phyloP scores from a whole-genome alignment of 1,140 invertebrate genomes.

The Pararge aegeria region DNA sequence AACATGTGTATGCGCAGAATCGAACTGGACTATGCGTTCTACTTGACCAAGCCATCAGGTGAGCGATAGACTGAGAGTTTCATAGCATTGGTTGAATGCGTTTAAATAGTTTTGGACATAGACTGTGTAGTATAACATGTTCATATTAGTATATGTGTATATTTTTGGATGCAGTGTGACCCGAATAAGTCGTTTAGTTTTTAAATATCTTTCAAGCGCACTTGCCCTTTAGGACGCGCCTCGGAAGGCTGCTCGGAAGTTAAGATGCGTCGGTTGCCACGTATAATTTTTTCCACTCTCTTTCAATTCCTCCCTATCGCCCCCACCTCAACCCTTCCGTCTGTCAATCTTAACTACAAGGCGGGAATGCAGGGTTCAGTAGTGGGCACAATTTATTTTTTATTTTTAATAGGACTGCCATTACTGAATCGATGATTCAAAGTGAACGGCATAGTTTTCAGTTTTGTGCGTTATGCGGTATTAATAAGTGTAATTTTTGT shows the following conservation, averaged over 20 bases:
- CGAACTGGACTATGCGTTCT: too few species aligned
- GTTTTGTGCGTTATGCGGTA: constrained; percentile 37
- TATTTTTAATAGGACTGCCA: constrained; percentile 67
- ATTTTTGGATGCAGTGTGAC: too few species aligned
- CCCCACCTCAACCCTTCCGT: constrained; percentile 66
- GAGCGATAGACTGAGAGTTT: too few species aligned
- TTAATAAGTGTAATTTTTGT: constrained; percentile 38
- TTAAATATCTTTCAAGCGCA: constrained; percentile 34
- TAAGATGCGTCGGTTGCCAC: constrained; percentile 75
- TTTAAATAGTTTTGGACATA: too few species aligned
- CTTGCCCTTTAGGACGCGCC: constrained; percentile 42
- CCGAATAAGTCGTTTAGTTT: neutral
- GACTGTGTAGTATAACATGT: too few species aligned
- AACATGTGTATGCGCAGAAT: too few species aligned
- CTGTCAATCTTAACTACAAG: constrained; percentile 78
- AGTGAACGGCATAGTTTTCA: constrained; percentile 36
- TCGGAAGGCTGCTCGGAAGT: constrained; percentile 63
- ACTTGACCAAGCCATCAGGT: too few species aligned
- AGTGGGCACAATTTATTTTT: constrained; percentile 68
- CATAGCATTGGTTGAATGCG: too few species aligned
- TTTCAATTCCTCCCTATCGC: constrained; percentile 68
- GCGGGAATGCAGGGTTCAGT: constrained; percentile 66
- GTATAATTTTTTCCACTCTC: constrained; percentile 77
- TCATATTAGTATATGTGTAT: too few species aligned
- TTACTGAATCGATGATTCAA: constrained; percentile 62